Percentiles rank a stretch among this genome's conserved stretches.
These are phyloP conservation scores for Elgaria multicarinata DNA, from an alignment of 2,113 vertebrate genomes.

Conservation along the genomic window DNA sequence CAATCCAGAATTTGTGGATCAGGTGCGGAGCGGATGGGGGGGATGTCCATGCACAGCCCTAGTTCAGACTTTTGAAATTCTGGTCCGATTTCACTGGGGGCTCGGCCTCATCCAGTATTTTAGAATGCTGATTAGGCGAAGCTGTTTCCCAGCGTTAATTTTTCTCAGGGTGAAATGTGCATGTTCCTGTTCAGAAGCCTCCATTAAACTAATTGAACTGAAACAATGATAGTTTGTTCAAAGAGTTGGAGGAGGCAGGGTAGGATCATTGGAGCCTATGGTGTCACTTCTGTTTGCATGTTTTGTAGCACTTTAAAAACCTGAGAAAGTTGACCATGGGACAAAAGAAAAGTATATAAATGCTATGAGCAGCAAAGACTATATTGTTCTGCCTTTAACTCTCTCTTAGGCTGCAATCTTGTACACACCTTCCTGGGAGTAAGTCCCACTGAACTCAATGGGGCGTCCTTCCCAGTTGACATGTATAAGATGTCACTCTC, in stretches of 20 bases:
- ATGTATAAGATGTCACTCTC: background rate
- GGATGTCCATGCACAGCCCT: too few relatives aligned
- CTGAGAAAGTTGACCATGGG: background rate
- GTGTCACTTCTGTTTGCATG: background rate
- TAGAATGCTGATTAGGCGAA: background rate
- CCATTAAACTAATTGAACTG: background rate
- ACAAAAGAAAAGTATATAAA: background rate
- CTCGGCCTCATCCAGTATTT: too few relatives aligned
- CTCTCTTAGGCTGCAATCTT: too few relatives aligned
- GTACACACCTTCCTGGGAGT: too few relatives aligned
- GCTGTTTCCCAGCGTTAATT: background rate
- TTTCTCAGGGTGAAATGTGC: background rate
- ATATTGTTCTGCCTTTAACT: background rate
- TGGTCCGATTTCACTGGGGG: background rate
- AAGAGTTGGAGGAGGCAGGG: background rate
- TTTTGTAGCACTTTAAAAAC: background rate
- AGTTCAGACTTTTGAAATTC: background rate
- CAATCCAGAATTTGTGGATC: too few relatives aligned
- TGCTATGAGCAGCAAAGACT: background rate
- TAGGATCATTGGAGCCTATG: background rate
- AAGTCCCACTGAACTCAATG: too few relatives aligned
- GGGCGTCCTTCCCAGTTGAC: too few relatives aligned
- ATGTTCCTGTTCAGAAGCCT: background rate
- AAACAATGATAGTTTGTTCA: background rate
- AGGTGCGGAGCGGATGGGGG: too few relatives aligned